Percentiles rank a stretch among this genome's conserved stretches.
Evolutionary conservation across 2,797 vertebrate species (phyloP).

Genomic region (Kryptopterus vitreolus): DNA sequence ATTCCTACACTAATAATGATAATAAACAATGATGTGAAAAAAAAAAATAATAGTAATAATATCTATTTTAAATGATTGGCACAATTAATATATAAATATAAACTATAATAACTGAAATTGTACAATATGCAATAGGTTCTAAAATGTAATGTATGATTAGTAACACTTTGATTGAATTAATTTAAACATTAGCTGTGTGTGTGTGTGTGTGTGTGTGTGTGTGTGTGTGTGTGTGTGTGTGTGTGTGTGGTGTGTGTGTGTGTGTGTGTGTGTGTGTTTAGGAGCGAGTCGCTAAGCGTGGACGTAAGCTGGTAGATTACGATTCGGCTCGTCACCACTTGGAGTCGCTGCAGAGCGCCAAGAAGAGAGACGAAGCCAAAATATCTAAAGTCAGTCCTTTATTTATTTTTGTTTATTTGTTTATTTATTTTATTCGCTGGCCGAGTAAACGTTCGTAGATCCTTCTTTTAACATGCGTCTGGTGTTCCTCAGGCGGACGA

Average conservation of each 20-base stretch:
- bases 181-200: neutral
- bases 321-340: conserved; percentile 95
- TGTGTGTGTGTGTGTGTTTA: conserved; percentile 55
- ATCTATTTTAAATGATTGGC: too few relatives aligned
- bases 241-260: neutral
- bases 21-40: too few relatives aligned
- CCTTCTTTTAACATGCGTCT: neutral
- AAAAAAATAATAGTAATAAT: too few relatives aligned
- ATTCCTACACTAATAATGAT: neutral
- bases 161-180: too few relatives aligned
- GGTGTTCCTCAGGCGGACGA: conserved; percentile 85
- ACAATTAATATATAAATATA: too few relatives aligned
- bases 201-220: conserved; percentile 6
- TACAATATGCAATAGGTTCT: too few relatives aligned
- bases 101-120: too few relatives aligned
- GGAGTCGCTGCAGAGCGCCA: conserved; percentile 88
- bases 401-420: neutral
- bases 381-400: conserved; percentile 82
- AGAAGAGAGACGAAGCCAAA: conserved; percentile 92
- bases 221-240: neutral
- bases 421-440: too few relatives aligned
- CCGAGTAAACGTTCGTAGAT: neutral
- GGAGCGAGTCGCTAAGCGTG: conserved; percentile 93
- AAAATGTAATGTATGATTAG: too few relatives aligned
- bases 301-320: conserved; percentile 94